Evolutionary conservation across 2,888 invertebrate species (phyloP), one percentile per base, ranked within the genome.

Genomic region (Epinotia brunnichana): DNA sequence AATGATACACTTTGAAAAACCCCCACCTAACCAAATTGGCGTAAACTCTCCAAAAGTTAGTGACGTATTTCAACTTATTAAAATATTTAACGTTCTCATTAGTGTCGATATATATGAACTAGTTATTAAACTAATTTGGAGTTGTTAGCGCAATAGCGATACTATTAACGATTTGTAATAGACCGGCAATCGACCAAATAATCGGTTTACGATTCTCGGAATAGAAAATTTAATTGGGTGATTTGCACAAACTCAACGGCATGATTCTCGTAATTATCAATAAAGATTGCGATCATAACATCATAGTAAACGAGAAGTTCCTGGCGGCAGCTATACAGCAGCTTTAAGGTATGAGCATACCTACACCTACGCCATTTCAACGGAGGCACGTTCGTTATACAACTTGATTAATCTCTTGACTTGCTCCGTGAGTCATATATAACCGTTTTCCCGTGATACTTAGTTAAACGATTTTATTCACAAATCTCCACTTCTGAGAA

Each of bases 401-500:
- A 51, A 62, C 54, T 75, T 73, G 75, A 77, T 79, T 82, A 79
- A 78, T 78, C 75, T 79, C 74, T 72, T 69, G 63, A 79, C 74
- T 72, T 69, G 63, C 60, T 67, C 67, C 54, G 77, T 83, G 85
- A 85, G 78, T 85, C 83, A 85, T 73, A 72, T 74, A 29, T 69
- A 76, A 77, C 76, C 77, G 76, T 74, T 60, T 66, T 60, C n/a
- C 21, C 35, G 39, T 63, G 19, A 56, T 61, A 70, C 44, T 63
- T 61, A 66, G 41, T 61, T 70, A 69, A 64, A 61, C 39, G 57
- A 51, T 74, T 74, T 70, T 74, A 61, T 57, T 41, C 61, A 61
- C 82, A 78, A 81, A 80, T 78, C 77, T 76, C 73, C 66, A 77
- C 72, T 86, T 86, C 84, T 80, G 70, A 81, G 85, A 85, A 87